A percentile compares a stretch with the other conserved stretches of the same genome.
Evolutionary conservation across 2,797 vertebrate genomes (phyloP).

Genomic region (Artibeus lituratus): DNA sequence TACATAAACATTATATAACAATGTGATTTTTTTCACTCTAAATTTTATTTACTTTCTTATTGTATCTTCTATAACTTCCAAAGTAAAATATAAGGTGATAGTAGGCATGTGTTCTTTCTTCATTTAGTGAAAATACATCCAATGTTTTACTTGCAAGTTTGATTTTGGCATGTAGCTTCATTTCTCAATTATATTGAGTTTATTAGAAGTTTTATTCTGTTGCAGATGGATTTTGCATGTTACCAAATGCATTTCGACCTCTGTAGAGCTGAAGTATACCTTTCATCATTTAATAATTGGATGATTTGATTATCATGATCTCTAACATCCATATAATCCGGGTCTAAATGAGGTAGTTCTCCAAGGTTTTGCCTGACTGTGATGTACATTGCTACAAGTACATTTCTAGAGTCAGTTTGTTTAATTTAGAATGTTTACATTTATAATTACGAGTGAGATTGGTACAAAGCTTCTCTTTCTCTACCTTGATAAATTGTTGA

Average conservation of each 20-base stretch:
- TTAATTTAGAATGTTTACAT: background rate
- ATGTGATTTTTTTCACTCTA: background rate
- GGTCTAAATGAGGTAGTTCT: no score
- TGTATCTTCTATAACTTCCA: background rate
- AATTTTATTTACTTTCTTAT: constrained; percentile 21
- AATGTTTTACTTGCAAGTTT: background rate
- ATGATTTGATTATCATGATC: background rate
- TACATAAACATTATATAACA: background rate
- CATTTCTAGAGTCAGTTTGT: background rate
- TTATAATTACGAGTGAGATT: background rate
- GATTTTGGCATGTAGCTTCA: background rate
- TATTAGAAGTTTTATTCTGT: background rate
- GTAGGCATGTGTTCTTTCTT: background rate
- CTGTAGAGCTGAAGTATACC: background rate
- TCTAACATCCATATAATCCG: background rate
- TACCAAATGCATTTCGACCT: background rate
- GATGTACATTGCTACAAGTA: background rate
- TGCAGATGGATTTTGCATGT: background rate
- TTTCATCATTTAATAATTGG: background rate
- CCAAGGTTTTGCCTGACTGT: background rate
- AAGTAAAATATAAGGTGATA: background rate
- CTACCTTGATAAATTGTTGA: background rate
- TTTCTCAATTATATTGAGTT: background rate
- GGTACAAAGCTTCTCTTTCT: background rate
- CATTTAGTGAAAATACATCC: background rate